These are phyloP conservation scores for Augiades crinisus DNA, from an alignment of 2,888 invertebrate genomes.

Conservation along the genomic window DNA sequence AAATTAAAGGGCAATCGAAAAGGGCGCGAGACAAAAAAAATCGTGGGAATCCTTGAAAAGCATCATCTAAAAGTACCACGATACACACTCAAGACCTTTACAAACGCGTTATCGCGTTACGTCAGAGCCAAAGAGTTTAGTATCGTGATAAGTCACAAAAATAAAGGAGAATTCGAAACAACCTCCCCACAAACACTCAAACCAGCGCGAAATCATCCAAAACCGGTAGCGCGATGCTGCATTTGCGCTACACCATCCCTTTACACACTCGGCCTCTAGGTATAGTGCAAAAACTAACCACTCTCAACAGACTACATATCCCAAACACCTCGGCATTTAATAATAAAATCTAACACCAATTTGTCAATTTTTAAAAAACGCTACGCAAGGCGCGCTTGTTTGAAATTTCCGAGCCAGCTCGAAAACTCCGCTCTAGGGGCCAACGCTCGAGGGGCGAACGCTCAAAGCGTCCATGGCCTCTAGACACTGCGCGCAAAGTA, in stretches of 20 bases:
- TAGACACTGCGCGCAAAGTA: constrained; percentile 70
- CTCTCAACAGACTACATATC: constrained; percentile 73
- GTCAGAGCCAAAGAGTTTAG: constrained; percentile 26
- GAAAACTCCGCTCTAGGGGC: constrained; percentile 29
- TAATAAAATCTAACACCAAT: constrained; percentile 66
- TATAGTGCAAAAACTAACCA: constrained; percentile 35
- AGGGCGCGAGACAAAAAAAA: constrained; percentile 44
- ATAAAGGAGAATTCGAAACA: constrained; percentile 47
- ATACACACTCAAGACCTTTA: not conserved
- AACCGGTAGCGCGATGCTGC: constrained; percentile 4
- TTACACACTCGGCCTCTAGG: constrained; percentile 14
- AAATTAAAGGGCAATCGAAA: constrained; percentile 51
- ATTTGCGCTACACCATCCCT: constrained; percentile 13
- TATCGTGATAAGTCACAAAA: constrained; percentile 37
- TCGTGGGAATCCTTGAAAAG: constrained; percentile 15
- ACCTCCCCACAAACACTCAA: constrained; percentile 42
- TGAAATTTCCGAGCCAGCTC: constrained; percentile 44
- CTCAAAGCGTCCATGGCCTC: not conserved
- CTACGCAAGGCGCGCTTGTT: constrained; percentile 43
- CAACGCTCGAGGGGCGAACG: too few species aligned
- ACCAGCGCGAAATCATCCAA: constrained; percentile 31
- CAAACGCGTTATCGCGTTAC: not conserved
- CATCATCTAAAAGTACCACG: constrained; percentile 14
- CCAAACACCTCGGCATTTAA: constrained; percentile 65
- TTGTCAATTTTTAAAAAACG: constrained; percentile 39